Evolutionary conservation across 2,888 invertebrate genomes (phyloP), one percentile per base, ranked within the genome.

Genomic region (Acrobasis consociella): DNA sequence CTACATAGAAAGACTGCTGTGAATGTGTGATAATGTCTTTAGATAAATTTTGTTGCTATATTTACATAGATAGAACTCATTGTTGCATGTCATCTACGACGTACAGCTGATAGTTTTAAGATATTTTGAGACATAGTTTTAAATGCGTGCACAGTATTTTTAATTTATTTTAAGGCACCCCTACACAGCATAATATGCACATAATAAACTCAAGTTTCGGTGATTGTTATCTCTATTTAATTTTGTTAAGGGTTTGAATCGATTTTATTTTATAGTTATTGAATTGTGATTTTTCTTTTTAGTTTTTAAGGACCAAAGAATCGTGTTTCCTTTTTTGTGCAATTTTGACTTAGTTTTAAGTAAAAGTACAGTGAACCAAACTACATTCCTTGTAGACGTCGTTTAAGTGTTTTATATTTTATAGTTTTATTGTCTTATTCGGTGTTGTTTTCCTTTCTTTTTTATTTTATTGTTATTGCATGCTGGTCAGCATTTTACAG

Each of bases 291-390:
- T 86, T 31, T 81, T 77, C 80, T 77, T 76, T 74, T 65, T 83
- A 83, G 81, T 82, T 85, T 69, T 70, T 87, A 89, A 87, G 88
- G 78, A 80, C 91, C 91, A 91, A 91, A 91, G 91, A 88, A 82
- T 81, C 73, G 71, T 79, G 80, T 83, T 87, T 83, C 85, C 84
- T 80, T 79, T 80, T 72, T 78, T 78, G 88, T 89, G 89, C 89
- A 89, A 89, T 90, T 84, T 86, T 86, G 78, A 83, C 79, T 78
- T 77, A 81, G 68, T 64, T 68, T 71, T 79, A 78, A 77, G 77
- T 69, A 76, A 75, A 79, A 77, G 69, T 77, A 80, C 72, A 77
- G 74, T 75, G 69, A 78, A 76, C 69, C 66, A 71, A 73, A 70
- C 71, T 80, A 81, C 79, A 77, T 81, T 76, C 71, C 74, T 69